Evolutionary conservation across 2,113 vertebrate genomes (phyloP).

Genomic region (Petroica traversi): DNA sequence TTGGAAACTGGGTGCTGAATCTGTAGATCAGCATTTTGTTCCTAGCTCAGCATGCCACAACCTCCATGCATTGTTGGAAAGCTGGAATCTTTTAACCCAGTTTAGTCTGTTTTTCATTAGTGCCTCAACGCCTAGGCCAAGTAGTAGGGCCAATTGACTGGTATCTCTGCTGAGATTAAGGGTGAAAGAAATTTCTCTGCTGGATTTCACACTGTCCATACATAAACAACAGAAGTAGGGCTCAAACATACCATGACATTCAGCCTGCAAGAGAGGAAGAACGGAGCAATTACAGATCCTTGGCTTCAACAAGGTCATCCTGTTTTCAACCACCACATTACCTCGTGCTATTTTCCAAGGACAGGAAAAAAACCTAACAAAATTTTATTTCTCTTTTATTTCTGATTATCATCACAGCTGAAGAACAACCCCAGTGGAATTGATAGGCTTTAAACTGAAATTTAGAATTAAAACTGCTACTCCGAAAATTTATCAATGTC

Average conservation of each 20-base stretch:
- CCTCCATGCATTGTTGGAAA: neutral
- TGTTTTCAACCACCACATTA: neutral
- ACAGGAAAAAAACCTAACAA: neutral
- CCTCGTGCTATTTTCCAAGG: neutral
- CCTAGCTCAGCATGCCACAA: neutral
- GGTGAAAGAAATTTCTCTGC: neutral
- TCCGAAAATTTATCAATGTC: neutral
- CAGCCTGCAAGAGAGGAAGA: neutral
- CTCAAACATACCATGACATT: neutral
- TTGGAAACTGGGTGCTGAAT: neutral
- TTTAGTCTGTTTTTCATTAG: neutral
- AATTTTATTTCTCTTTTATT: neutral
- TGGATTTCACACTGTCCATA: neutral
- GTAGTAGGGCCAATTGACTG: neutral
- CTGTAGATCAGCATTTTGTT: neutral
- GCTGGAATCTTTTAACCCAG: neutral
- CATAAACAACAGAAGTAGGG: neutral
- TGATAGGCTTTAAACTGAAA: neutral
- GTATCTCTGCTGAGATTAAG: neutral
- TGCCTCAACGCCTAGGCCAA: neutral
- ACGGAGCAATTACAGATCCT: neutral
- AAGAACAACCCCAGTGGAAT: neutral
- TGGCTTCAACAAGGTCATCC: neutral
- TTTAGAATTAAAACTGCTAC: neutral
- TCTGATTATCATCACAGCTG: neutral